Base-by-base conservation (phyloP, 2,888 invertebrate species). In the Crocallis elinguaria region DNA sequence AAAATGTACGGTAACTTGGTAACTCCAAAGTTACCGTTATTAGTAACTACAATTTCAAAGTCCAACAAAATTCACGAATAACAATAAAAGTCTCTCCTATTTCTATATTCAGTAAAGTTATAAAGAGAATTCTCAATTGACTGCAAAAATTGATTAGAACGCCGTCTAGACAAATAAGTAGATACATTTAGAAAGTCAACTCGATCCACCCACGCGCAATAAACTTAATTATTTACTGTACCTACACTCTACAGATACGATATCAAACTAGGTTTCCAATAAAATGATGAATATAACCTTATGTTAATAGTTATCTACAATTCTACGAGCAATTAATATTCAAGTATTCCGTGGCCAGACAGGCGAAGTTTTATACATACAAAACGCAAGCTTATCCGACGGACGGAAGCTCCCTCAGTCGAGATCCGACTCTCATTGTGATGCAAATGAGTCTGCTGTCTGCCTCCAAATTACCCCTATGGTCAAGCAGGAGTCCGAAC, bases 401-500 rank as follows among this genome's bases (percentile, higher is more conserved):
- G 75, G 73, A 80, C 86, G 88, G 88, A 89, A 88, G 73, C 87
- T 77, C 82, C 76, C 71, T 71, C 74, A 64, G 68, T 50, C 72
- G 77, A 82, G 84, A 85, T 86, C 82, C 84, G 77, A 79, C 66
- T 79, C 77, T 82, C 86, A 88, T 91, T 91, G 86, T 90, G 73
- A 91, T 91, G 91, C 88, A 90, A 90, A 90, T 90, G 82, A 69
- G 84, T 82, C 73, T 87, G 88, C 82, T 87, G 91, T 90, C 91
- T 91, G 91, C 89, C 82, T 91, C 79, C 82, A 86, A 91, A 91
- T 89, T 87, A 85, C 84, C 88, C 87, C 83, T 85, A 84, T 86
- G 89, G 90, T 88, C 91, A 89, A 87, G 84, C 83, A 73, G 75
- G 84, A 83, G 75, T 74, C 82, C 83, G 81, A 84, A 84, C 86